phyloP scores from a whole-genome alignment of 2,113 vertebrate species.

The Lanius ludovicianus region DNA sequence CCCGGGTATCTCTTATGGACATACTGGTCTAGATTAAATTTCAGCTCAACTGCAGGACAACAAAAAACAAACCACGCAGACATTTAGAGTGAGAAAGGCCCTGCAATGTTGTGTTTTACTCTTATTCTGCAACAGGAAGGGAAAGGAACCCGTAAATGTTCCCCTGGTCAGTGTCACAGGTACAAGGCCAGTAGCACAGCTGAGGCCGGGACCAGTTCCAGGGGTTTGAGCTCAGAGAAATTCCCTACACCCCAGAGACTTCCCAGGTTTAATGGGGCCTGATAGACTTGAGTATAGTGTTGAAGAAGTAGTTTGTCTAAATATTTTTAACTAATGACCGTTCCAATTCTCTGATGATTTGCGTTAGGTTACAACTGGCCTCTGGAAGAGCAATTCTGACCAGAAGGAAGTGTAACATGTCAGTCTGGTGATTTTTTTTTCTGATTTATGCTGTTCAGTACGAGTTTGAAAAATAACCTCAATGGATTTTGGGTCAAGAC shows the following conservation, averaged over 20 bases:
- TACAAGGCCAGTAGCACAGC: rapidly evolving
- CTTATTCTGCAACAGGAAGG: background rate
- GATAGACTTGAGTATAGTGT: background rate
- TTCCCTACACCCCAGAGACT: background rate
- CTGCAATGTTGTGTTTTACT: background rate
- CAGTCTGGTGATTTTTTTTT: background rate
- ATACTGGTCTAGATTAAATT: constrained; percentile 94
- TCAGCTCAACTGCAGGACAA: constrained; percentile 86
- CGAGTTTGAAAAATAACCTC: background rate
- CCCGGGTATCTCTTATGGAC: constrained; percentile 92
- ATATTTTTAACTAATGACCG: background rate
- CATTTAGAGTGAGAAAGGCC: background rate
- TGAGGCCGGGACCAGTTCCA: background rate
- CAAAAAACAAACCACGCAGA: background rate
- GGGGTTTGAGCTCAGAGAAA: background rate
- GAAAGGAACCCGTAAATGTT: background rate
- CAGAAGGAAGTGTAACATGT: background rate
- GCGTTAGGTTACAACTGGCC: background rate
- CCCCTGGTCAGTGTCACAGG: background rate
- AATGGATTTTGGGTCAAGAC: constrained; percentile 13
- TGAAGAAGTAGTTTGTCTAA: background rate
- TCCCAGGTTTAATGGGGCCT: background rate
- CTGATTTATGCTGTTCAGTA: background rate
- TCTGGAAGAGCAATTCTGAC: background rate
- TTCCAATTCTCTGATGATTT: background rate